Conservation (phyloP, 2,113 vertebrate genomes). For the Mastomys natalensis region DNA sequence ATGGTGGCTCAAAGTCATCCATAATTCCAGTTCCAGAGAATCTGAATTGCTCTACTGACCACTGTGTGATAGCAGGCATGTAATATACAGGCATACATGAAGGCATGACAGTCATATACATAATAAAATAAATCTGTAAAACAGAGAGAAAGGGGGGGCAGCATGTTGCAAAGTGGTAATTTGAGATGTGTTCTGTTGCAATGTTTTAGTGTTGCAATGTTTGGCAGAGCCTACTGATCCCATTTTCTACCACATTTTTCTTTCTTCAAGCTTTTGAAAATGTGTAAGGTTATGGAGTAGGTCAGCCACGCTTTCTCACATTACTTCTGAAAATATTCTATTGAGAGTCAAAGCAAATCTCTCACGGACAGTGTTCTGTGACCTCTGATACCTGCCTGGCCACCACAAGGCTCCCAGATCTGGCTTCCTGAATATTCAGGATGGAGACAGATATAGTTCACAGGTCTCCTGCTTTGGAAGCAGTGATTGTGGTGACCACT, state of each 20-base stretch:
- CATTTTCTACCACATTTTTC: background rate
- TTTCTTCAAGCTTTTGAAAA: conserved; percentile 3
- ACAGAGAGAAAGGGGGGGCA: background rate
- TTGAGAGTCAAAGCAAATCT: background rate
- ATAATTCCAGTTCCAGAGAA: background rate
- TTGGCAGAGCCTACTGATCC: background rate
- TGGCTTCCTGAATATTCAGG: background rate
- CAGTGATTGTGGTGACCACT: fast-evolving
- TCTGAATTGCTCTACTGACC: background rate
- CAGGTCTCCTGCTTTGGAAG: background rate
- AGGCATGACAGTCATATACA: background rate
- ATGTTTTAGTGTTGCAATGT: background rate
- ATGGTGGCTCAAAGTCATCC: too few species aligned
- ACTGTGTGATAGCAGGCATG: background rate
- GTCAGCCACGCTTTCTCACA: background rate
- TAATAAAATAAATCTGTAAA: background rate
- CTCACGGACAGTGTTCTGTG: background rate
- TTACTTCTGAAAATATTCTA: background rate
- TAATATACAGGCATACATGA: background rate
- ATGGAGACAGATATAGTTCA: background rate
- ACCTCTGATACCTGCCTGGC: background rate
- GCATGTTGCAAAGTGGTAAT: background rate
- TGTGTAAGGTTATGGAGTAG: background rate
- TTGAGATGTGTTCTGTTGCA: background rate
- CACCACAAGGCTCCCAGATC: background rate